Conservation (phyloP, 2,113 vertebrate species). For the Genyomyrus donnyi region DNA sequence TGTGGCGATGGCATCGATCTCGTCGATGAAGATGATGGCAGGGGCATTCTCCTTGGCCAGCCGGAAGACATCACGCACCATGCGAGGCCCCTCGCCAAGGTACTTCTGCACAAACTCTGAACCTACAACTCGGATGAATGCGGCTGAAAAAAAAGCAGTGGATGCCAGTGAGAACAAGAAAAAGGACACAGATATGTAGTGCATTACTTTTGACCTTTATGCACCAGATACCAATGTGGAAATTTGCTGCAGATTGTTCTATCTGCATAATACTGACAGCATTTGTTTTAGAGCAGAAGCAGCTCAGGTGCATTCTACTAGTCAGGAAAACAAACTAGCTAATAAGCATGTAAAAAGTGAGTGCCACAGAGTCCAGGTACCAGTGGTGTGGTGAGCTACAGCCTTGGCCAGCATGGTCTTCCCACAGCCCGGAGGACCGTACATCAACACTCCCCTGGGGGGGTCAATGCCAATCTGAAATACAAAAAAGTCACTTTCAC, state of each 20-base stretch:
- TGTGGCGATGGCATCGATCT: slow-evolving; percentile 92
- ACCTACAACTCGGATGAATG: slow-evolving; percentile 89
- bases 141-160: slow-evolving; percentile 58
- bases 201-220: background rate
- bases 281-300: background rate
- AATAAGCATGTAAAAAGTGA: background rate
- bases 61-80: slow-evolving; percentile 91
- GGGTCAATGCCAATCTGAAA: slow-evolving; percentile 87
- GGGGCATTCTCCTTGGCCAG: slow-evolving; percentile 95
- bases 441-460: slow-evolving; percentile 87
- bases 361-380: slow-evolving; percentile 42
- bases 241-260: background rate
- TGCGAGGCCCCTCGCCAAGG: slow-evolving; percentile 85
- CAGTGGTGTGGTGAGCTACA: slow-evolving; percentile 90
- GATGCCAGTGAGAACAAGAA: background rate
- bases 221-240: background rate
- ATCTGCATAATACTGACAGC: background rate
- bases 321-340: background rate
- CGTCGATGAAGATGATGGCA: slow-evolving; percentile 93
- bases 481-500: background rate
- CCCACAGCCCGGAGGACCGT: slow-evolving; percentile 85
- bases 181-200: background rate
- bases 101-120: slow-evolving; percentile 96
- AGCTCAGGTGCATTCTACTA: background rate
- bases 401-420: slow-evolving; percentile 95